These are phyloP conservation scores for Cheilosia vernalis DNA, from an alignment of 2,888 invertebrate species.

Conservation along the genomic window DNA sequence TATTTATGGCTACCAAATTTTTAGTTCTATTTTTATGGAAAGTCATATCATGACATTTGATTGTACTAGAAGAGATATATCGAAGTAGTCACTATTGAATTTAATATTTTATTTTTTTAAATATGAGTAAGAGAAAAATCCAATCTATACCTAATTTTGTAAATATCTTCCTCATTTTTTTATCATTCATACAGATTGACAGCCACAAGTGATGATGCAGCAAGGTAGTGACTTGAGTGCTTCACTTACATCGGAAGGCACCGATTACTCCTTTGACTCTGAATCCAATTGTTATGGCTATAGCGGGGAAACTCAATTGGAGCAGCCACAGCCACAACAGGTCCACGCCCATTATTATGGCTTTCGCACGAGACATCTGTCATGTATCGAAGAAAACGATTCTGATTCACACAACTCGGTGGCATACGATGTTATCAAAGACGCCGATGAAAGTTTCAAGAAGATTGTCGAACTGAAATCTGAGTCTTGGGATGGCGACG, in stretches of 20 bases:
- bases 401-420: slow-evolving; percentile 82
- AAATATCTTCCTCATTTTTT: slow-evolving; percentile 9
- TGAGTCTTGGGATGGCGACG: slow-evolving; percentile 76
- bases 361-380: slow-evolving; percentile 82
- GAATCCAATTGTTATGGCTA: slow-evolving; percentile 77
- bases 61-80: too few relatives aligned
- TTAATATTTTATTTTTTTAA: too few relatives aligned
- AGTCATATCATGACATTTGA: too few relatives aligned
- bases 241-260: slow-evolving; percentile 76
- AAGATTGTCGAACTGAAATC: slow-evolving; percentile 76
- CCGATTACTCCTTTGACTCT: slow-evolving; percentile 75
- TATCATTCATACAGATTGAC: slow-evolving; percentile 31
- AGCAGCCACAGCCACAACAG: slow-evolving; percentile 70
- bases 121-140: too few relatives aligned
- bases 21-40: too few relatives aligned
- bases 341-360: slow-evolving; percentile 78
- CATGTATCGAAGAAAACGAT: slow-evolving; percentile 83
- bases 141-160: slow-evolving; percentile 18
- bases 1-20: slow-evolving; percentile 28
- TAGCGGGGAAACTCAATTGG: slow-evolving; percentile 70
- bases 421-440: slow-evolving; percentile 81
- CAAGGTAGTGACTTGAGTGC: slow-evolving; percentile 76
- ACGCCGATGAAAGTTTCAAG: slow-evolving; percentile 81
- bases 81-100: too few relatives aligned
- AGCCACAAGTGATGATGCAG: slow-evolving; percentile 44